phyloP scores from a whole-genome alignment of 2,113 vertebrate genomes.

The Puntigrus tetrazona region DNA sequence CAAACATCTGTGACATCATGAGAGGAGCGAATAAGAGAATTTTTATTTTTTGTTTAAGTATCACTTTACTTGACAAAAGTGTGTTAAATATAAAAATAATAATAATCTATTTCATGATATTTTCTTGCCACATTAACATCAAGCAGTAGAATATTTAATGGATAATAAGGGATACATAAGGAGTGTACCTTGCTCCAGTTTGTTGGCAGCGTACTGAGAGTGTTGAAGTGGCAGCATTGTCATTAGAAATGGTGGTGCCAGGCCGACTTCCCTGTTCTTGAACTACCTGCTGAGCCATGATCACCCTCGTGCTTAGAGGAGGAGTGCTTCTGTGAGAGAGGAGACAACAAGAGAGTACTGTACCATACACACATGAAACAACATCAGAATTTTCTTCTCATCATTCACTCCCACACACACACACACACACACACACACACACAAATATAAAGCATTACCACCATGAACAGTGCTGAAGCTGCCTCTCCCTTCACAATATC shows the following conservation, averaged over 20 bases:
- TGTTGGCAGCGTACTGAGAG: conserved; percentile 84
- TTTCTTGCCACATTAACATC: not conserved
- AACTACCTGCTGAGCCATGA: conserved; percentile 85
- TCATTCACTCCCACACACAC: not conserved
- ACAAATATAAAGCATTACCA: conserved; percentile 59
- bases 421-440: conserved; percentile 27
- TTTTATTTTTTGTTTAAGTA: not conserved
- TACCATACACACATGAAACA: not conserved
- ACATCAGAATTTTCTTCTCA: not conserved
- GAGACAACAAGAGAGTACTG: not conserved
- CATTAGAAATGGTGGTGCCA: conserved; percentile 81
- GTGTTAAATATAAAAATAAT: not conserved
- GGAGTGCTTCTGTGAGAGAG: conserved; percentile 78
- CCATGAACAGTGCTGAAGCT: conserved; percentile 89
- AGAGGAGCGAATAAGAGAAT: too few species aligned
- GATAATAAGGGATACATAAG: too few species aligned
- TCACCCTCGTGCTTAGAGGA: conserved; percentile 84
- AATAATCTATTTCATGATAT: too few species aligned
- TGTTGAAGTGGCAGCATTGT: conserved; percentile 79
- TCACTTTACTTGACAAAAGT: not conserved
- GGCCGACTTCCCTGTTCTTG: conserved; percentile 85
- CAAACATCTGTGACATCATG: not conserved
- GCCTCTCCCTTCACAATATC: conserved; percentile 90
- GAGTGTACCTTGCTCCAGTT: conserved; percentile 84
- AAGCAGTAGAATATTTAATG: too few species aligned